Percentiles rank a stretch among this genome's conserved stretches.
Evolutionary conservation across 1,140 invertebrate genomes (phyloP).

Genomic region (Bombus fervidus): DNA sequence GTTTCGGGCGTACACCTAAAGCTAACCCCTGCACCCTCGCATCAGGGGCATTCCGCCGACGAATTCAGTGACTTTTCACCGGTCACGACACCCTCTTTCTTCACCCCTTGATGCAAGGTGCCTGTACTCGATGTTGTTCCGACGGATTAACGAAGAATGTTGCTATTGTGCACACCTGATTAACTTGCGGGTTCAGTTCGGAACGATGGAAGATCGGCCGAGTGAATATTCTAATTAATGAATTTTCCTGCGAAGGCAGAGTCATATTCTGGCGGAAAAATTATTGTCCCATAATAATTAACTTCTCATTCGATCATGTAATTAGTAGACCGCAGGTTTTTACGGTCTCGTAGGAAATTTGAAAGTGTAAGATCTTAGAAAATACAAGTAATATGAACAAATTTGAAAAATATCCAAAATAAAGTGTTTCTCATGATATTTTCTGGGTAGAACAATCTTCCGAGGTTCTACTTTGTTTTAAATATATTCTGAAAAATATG

Average conservation of each 20-base stretch:
- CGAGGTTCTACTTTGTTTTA: too few relatives aligned
- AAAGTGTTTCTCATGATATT: too few relatives aligned
- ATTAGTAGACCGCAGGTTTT: not conserved
- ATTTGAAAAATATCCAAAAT: too few relatives aligned
- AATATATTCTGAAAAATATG: too few relatives aligned
- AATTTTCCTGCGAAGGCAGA: too few relatives aligned
- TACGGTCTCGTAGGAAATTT: too few relatives aligned
- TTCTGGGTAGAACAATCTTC: too few relatives aligned
- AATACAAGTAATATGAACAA: too few relatives aligned
- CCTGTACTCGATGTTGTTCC: constrained; percentile 37
- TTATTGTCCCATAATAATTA: not conserved
- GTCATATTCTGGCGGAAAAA: not conserved
- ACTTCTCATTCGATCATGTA: not conserved
- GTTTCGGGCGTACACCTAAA: constrained; percentile 75
- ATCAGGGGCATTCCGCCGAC: constrained; percentile 66
- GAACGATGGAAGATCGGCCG: too few relatives aligned
- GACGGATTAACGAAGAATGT: constrained; percentile 34
- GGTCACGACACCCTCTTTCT: constrained; percentile 61
- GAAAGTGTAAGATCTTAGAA: too few relatives aligned
- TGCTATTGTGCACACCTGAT: constrained; percentile 19
- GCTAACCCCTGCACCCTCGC: constrained; percentile 74
- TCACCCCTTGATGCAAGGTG: constrained; percentile 73
- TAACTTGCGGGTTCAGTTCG: not conserved
- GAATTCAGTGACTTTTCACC: constrained; percentile 75
- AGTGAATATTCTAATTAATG: not conserved